Base-by-base conservation (phyloP, 1,140 invertebrate species). In the Cephus cinctus region DNA sequence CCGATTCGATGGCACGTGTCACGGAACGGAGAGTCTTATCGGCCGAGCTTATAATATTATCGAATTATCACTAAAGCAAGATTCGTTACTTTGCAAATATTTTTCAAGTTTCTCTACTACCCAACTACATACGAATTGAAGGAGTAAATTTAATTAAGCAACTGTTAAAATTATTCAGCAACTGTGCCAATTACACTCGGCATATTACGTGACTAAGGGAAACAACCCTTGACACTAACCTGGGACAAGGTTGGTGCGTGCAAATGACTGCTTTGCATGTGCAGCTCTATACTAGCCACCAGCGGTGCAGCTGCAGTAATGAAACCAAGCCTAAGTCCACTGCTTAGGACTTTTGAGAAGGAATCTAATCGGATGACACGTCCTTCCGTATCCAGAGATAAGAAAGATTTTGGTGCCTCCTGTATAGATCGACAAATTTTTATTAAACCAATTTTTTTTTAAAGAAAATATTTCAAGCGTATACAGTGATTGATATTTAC, bases 291-390 rank as follows among this genome's bases (percentile, higher is more conserved):
- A 19, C 76, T 73, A 14, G 81, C 63, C 11, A 87, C 67, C 4
- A 90, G 61, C 1, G 78, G 71, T 19, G 80, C 78, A 2, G 86
- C 81, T 2, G 85, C 89, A 1, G 86, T 89, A 2, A 89, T 71
- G 67, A 86, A 86, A 4, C 86, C 88, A 1, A 88, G 64, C 50
- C 87, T 78, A 6, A 88, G 63, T n/a, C 86, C 86, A 8, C 85
- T 83, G 60, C 83, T 87, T 18, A 92, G 57, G 12, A 89, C 78
- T 80, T 92, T 92, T 0, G 88, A 90, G 57, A 91, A 83, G 0
- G 89, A 91, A 72, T 92, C 90, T 57, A 89, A 80, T 41, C 89
- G 78, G 4, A 92, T 64, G 0, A 92, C 89, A 49, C 88, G 78
- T 1, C 88, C 87, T 64, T 89, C 87, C 0, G 77, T 79, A 65